A percentile compares a stretch with the other conserved stretches of the same genome.
phyloP scores from a whole-genome alignment of 2,888 invertebrate species.

The Pammene fasciana region DNA sequence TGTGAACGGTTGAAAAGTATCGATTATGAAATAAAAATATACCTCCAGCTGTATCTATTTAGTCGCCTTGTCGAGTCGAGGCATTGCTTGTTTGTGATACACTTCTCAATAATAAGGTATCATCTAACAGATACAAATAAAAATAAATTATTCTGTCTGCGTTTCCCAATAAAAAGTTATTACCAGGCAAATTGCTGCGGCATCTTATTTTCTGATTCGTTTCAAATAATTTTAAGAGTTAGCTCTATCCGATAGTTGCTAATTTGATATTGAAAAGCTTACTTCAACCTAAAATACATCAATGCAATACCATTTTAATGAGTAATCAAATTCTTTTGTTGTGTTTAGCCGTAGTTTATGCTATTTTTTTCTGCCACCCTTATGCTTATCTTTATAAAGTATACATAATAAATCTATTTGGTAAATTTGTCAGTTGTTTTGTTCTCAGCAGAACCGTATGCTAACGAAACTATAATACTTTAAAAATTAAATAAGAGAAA shows the following conservation, averaged over 20 bases:
- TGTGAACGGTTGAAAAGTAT: neutral
- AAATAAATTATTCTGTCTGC: neutral
- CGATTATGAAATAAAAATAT: neutral
- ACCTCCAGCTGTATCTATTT: neutral
- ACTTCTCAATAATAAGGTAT: conserved; percentile 1
- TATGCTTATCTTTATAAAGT: no score
- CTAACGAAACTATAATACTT: no score
- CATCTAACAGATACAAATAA: conserved; percentile 6
- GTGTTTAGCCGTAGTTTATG: no score
- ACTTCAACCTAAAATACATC: no score
- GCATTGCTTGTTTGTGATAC: neutral
- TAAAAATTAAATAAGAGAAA: no score
- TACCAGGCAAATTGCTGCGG: neutral
- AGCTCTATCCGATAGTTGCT: neutral
- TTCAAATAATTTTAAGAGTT: conserved; percentile 3
- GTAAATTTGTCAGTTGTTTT: no score
- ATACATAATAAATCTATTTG: no score
- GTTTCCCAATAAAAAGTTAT: neutral
- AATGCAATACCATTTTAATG: no score
- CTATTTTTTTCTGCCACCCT: no score
- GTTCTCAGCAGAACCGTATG: no score
- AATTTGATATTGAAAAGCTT: no score
- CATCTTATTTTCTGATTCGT: conserved; percentile 7
- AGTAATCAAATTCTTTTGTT: no score
- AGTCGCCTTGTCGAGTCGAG: neutral